These are phyloP conservation scores for Hydrophis major DNA, from an alignment of 2,797 vertebrate genomes.

Conservation along the genomic window DNA sequence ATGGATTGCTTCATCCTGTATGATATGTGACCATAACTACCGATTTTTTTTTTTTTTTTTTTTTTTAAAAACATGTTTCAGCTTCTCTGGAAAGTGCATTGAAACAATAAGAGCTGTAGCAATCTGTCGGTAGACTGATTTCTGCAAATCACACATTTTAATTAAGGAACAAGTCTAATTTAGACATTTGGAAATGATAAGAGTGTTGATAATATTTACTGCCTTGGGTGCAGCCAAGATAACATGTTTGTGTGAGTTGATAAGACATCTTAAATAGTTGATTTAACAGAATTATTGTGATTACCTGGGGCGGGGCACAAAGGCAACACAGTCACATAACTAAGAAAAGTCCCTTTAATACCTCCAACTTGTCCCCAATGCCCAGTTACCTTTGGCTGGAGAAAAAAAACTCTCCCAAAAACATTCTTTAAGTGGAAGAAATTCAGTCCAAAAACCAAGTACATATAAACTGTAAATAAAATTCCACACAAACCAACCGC, in stretches of 20 bases:
- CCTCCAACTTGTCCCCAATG: too few species aligned
- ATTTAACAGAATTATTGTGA: neutral
- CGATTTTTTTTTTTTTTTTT: too few species aligned
- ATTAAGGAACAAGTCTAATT: constrained; percentile 65
- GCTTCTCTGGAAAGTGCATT: constrained; percentile 1
- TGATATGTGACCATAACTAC: neutral
- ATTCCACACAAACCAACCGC: too few species aligned
- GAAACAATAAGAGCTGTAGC: constrained; percentile 42
- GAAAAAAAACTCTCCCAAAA: too few species aligned
- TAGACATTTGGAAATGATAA: constrained; percentile 61
- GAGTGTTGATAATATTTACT: constrained; percentile 42
- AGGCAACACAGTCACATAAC: too few species aligned
- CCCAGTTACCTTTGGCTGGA: too few species aligned
- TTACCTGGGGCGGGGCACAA: too few species aligned
- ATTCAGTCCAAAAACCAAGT: too few species aligned
- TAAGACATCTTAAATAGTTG: constrained; percentile 45
- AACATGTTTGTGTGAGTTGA: constrained; percentile 47
- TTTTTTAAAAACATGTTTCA: neutral
- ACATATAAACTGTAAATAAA: too few species aligned
- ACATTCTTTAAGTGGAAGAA: too few species aligned
- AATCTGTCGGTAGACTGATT: constrained; percentile 53
- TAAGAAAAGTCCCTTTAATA: too few species aligned
- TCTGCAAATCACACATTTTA: constrained; percentile 61
- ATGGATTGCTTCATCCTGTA: constrained; percentile 24
- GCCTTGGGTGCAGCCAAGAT: constrained; percentile 42